A percentile compares a stretch with the other conserved stretches of the same genome.
These are phyloP conservation scores for Macrocentrus cingulum DNA, from an alignment of 1,140 invertebrate species.

Conservation along the genomic window DNA sequence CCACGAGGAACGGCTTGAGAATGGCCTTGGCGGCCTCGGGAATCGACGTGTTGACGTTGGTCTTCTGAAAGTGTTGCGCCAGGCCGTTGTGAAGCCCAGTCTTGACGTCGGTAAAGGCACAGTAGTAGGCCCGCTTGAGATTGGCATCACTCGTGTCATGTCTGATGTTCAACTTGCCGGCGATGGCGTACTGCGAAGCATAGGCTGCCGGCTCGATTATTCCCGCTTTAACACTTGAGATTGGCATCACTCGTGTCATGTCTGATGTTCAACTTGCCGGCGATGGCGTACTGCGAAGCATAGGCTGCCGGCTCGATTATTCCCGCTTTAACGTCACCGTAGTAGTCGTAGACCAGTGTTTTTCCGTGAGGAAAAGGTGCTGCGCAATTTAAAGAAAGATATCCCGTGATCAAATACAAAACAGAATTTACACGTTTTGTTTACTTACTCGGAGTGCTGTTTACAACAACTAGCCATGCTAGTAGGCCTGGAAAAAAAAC, in stretches of 20 bases:
- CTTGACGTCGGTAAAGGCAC: slow-evolving; percentile 43
- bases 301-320: slow-evolving; percentile 43
- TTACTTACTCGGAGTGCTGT: slow-evolving; percentile 36
- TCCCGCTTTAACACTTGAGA: slow-evolving; percentile 42
- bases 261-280: slow-evolving; percentile 44
- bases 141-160: slow-evolving; percentile 31
- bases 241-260: slow-evolving; percentile 31
- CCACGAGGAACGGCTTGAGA: slow-evolving; percentile 40
- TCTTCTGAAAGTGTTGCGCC: background rate
- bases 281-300: slow-evolving; percentile 44
- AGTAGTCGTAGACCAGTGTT: slow-evolving; percentile 49
- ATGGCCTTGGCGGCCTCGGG: slow-evolving; percentile 33
- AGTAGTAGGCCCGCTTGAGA: slow-evolving; percentile 34
- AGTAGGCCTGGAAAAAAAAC: slow-evolving; percentile 33
- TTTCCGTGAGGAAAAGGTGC: slow-evolving; percentile 42
- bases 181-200: slow-evolving; percentile 44
- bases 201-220: slow-evolving; percentile 43
- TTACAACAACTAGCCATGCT: slow-evolving; percentile 29
- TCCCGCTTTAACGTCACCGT: slow-evolving; percentile 44
- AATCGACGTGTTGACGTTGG: slow-evolving; percentile 20
- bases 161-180: slow-evolving; percentile 44
- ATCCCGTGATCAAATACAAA: slow-evolving; percentile 1
- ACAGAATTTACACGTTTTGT: background rate
- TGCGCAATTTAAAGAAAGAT: slow-evolving; percentile 26
- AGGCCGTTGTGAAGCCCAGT: slow-evolving; percentile 46